These are phyloP conservation scores for Ochotona curzoniae DNA, from an alignment of 2,113 vertebrate species.

Conservation along the genomic window DNA sequence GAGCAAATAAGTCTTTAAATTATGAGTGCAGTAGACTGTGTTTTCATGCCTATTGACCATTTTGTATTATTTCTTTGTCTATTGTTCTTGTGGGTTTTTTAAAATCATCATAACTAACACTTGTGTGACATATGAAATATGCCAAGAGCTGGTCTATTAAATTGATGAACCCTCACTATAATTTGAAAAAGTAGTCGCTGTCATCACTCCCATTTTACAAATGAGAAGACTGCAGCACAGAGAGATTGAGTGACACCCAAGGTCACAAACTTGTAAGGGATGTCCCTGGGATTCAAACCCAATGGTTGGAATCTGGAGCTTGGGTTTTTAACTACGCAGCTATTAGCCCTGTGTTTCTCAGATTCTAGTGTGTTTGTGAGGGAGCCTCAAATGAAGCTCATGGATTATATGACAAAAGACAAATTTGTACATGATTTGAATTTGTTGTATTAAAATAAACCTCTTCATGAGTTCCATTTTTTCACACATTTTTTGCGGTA, in stretches of 20 bases:
- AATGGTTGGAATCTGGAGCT: conserved; percentile 33
- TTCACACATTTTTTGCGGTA: too few species aligned
- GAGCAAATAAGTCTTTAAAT: conserved; percentile 1
- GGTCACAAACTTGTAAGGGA: background rate
- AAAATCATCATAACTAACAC: conserved; percentile 42
- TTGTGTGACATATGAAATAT: conserved; percentile 8
- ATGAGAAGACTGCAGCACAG: conserved; percentile 20
- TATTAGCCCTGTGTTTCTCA: background rate
- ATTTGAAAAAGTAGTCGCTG: conserved; percentile 35
- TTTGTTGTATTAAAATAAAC: too few species aligned
- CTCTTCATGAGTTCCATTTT: too few species aligned
- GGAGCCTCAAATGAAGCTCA: too few species aligned
- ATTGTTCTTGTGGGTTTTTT: conserved; percentile 58
- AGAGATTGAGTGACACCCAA: conserved; percentile 6
- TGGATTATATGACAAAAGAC: too few species aligned
- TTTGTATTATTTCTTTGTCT: conserved; percentile 34
- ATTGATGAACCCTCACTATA: conserved; percentile 26
- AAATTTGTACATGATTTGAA: too few species aligned
- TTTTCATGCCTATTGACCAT: conserved; percentile 28
- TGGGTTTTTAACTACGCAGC: background rate
- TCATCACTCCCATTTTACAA: conserved; percentile 35
- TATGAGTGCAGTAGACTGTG: background rate
- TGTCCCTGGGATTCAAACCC: conserved; percentile 19
- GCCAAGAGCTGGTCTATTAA: conserved; percentile 21
- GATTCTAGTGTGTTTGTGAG: conserved; percentile 5